Percentiles rank a stretch among this genome's conserved stretches.
phyloP scores from a whole-genome alignment of 2,797 vertebrate species.

The Myotis findleyi region DNA sequence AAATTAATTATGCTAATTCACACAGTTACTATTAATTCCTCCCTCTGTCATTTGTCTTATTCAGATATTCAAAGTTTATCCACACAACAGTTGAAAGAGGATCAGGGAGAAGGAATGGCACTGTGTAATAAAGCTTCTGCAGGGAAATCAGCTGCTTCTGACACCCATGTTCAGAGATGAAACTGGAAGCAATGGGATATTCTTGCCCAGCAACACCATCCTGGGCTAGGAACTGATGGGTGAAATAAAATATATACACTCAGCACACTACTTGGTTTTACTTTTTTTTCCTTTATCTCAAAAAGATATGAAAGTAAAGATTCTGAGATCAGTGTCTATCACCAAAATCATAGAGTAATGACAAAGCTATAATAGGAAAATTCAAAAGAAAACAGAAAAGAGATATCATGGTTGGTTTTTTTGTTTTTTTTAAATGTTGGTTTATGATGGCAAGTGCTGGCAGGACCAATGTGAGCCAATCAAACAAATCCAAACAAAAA shows the following conservation, averaged over 20 bases:
- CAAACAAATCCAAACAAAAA: not conserved
- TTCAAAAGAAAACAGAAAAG: not conserved
- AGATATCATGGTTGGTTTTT: not conserved
- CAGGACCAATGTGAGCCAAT: not conserved
- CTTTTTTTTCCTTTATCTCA: not conserved
- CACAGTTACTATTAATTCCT: not conserved
- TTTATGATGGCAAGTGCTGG: not conserved
- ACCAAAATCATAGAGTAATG: not conserved
- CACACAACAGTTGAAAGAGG: not conserved
- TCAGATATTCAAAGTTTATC: not conserved
- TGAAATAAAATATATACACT: not conserved
- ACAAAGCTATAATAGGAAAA: not conserved
- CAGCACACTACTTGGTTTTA: not conserved
- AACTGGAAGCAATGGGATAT: not conserved
- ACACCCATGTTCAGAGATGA: not conserved
- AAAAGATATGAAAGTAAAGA: not conserved
- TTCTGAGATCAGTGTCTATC: not conserved
- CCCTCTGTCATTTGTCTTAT: not conserved
- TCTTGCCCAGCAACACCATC: not conserved
- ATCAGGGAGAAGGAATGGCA: not conserved
- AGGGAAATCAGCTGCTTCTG: not conserved
- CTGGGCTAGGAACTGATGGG: not conserved
- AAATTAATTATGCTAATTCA: conserved; percentile 43
- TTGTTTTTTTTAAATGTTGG: not conserved
- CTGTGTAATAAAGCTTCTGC: not conserved